Evolutionary conservation across 64 coral and sea anemone species (phyloP).

Genomic region (Montipora efflorescens): DNA sequence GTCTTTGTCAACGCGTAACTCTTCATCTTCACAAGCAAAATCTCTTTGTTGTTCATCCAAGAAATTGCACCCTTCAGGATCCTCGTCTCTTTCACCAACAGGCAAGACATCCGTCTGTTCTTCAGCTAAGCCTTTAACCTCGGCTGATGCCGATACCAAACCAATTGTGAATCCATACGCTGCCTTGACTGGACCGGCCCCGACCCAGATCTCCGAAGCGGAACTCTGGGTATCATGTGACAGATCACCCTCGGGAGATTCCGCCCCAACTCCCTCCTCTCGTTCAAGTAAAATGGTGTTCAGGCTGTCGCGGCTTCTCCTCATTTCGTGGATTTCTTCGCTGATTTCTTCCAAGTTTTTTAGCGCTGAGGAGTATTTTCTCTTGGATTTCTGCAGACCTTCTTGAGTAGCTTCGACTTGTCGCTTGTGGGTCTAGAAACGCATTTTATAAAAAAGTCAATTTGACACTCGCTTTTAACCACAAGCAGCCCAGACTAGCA

Average conservation of each 20-base stretch:
- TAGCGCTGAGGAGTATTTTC: constrained; percentile 75
- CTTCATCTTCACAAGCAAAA: background rate
- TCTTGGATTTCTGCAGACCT: constrained; percentile 63
- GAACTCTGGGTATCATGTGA: constrained; percentile 2
- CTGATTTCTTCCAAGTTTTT: constrained; percentile 94
- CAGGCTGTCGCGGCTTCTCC: constrained; percentile 76
- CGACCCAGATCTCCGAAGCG: background rate
- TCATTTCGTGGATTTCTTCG: constrained; percentile 93
- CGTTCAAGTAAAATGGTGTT: constrained; percentile 64
- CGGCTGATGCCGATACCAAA: background rate
- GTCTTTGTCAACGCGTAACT: background rate
- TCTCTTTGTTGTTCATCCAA: background rate
- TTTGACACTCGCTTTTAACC: too few species aligned
- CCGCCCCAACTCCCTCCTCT: constrained; percentile 89
- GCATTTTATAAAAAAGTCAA: too few species aligned
- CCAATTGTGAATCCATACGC: constrained; percentile 34
- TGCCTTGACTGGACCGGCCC: background rate
- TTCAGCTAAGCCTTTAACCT: background rate
- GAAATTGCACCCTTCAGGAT: constrained; percentile 24
- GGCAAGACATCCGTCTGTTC: background rate
- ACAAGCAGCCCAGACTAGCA: too few species aligned
- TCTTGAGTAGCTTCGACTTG: constrained; percentile 71
- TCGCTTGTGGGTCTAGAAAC: constrained; percentile 76
- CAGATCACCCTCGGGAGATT: constrained; percentile 49
- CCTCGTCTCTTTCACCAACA: constrained; percentile 26